Conservation (phyloP, 2,113 vertebrate species). For the Spheniscus mendiculus region DNA sequence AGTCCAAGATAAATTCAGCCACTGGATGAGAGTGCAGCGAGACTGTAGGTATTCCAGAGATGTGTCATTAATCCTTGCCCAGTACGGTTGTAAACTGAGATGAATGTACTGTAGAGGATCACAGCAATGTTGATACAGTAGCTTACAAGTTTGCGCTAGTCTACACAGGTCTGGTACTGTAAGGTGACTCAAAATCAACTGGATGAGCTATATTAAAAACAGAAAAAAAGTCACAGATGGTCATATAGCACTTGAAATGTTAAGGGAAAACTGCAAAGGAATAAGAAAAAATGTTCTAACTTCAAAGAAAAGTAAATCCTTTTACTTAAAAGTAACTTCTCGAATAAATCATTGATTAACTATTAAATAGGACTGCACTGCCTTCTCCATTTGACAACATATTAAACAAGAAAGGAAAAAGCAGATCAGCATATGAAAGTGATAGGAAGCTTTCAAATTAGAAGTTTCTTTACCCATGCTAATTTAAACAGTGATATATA, state of each 20-base stretch:
- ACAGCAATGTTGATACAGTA: conserved; percentile 94
- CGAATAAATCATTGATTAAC: conserved; percentile 3
- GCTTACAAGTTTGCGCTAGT: conserved; percentile 95
- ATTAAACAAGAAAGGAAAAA: neutral
- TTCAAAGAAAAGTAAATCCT: neutral
- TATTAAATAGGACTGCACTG: neutral
- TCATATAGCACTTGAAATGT: neutral
- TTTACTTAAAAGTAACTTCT: neutral
- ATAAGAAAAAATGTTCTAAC: neutral
- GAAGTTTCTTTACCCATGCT: conserved; percentile 1
- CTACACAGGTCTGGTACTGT: conserved; percentile 94
- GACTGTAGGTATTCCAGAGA: conserved; percentile 90
- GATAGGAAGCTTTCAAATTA: conserved; percentile 12
- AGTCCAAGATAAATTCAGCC: conserved; percentile 98
- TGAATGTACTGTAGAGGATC: conserved; percentile 97
- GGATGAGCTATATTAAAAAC: conserved; percentile 87
- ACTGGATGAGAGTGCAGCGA: conserved; percentile 92
- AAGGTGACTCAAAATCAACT: conserved; percentile 96
- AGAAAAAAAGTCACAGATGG: conserved; percentile 39
- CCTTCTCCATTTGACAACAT: neutral
- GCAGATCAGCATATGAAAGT: neutral
- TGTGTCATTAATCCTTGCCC: conserved; percentile 90
- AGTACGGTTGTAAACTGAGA: conserved; percentile 97
- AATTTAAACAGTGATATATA: conserved; percentile 43
- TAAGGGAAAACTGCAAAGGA: neutral